Conservation (phyloP, 2,888 invertebrate genomes). For the Digitonthophagus gazella region DNA sequence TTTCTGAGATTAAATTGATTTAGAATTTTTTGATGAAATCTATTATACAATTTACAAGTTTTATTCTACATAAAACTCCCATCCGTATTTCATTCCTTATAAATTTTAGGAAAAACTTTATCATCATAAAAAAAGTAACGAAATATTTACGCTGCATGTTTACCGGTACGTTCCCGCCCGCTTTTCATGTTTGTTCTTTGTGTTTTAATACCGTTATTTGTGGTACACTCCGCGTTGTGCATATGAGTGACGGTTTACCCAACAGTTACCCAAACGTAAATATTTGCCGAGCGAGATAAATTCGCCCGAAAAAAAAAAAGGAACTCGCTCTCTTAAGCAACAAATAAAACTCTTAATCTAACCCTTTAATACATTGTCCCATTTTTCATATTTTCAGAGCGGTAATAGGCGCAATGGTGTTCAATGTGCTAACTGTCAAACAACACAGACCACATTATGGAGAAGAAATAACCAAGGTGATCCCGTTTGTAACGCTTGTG, state of each 20-base stretch:
- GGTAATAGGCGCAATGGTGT: conserved; percentile 67
- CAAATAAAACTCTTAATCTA: too few relatives aligned
- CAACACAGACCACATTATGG: conserved; percentile 95
- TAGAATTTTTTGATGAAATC: too few relatives aligned
- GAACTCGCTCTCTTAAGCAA: too few relatives aligned
- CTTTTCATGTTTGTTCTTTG: background rate
- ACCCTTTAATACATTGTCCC: too few relatives aligned
- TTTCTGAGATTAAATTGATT: too few relatives aligned
- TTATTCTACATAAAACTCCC: too few relatives aligned
- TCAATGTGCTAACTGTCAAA: conserved; percentile 94
- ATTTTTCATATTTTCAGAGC: too few relatives aligned
- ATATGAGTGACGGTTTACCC: background rate
- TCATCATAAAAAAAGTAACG: background rate
- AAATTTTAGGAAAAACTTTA: background rate
- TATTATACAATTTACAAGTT: too few relatives aligned
- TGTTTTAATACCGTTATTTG: background rate
- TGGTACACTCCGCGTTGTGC: background rate
- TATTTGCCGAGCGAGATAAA: background rate
- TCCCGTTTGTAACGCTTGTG: conserved; percentile 98
- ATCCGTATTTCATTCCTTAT: too few relatives aligned
- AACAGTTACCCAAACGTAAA: background rate
- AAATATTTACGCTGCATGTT: background rate
- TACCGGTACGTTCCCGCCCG: background rate
- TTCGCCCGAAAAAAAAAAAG: too few relatives aligned
- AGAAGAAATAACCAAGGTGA: conserved; percentile 96